phyloP scores from a whole-genome alignment of 2,113 vertebrate species.

The Antennarius striatus region DNA sequence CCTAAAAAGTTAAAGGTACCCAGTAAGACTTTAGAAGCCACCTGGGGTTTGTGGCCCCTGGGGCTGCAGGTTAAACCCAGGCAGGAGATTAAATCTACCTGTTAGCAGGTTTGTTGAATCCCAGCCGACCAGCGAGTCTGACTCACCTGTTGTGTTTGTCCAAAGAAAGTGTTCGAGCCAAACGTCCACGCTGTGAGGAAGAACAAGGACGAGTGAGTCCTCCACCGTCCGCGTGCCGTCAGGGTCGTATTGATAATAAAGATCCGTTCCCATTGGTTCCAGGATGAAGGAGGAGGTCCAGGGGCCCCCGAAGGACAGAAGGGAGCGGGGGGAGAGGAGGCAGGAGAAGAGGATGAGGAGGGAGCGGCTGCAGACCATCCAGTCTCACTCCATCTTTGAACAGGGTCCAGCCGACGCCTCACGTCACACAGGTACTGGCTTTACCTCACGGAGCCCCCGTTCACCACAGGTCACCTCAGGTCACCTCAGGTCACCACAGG shows the following conservation, averaged over 20 bases:
- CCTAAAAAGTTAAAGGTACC: conserved; percentile 74
- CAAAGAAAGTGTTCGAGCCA: conserved; percentile 79
- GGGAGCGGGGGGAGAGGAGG: conserved; percentile 62
- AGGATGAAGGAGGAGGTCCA: conserved; percentile 67
- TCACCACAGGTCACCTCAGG: no score
- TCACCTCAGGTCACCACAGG: no score
- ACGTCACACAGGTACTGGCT: conserved; percentile 65
- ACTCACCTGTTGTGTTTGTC: not conserved
- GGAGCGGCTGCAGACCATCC: conserved; percentile 76
- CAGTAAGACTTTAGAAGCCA: not conserved
- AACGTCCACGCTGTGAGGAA: conserved; percentile 79
- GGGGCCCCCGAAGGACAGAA: conserved; percentile 62
- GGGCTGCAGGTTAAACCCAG: not conserved
- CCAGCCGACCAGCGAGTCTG: not conserved
- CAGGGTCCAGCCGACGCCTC: conserved; percentile 75
- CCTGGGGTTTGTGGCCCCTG: no score
- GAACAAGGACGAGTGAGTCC: conserved; percentile 80
- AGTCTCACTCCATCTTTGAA: conserved; percentile 83
- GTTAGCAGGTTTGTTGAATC: not conserved
- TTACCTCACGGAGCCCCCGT: no score
- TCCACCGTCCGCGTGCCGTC: not conserved
- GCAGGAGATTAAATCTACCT: not conserved
- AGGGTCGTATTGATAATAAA: not conserved
- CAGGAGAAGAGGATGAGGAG: conserved; percentile 50
- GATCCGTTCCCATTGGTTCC: not conserved